Base-by-base conservation (phyloP, 2,888 invertebrate species). In the Branchellion lobata region DNA sequence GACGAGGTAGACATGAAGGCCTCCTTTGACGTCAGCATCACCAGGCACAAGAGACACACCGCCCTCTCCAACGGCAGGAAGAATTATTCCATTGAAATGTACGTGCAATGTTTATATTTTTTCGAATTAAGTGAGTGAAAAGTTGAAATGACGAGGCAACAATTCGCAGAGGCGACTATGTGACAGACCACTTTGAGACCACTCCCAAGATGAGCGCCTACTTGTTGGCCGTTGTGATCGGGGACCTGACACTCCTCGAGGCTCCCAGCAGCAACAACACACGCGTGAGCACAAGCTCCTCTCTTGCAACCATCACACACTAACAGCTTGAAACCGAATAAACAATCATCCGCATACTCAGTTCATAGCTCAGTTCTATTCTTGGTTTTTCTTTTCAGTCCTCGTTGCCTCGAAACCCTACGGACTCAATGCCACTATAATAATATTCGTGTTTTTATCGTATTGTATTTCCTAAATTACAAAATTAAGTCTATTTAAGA, bases 1-100 rank as follows among this genome's bases (percentile, higher is more conserved):
- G 81, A 81, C 51, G 81, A 81, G 65, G 81, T 81, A 2, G 78
- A 75, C 57, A 61, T 81, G 40, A 81, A 81, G 57, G 81, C 81
- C 1, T 81, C 81, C 1, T 81, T 81, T 69, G 77, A 81, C 65
- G 53, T 79, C 3, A 72, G 36, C 31, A 31, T 80, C 14, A 18
- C 47, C 8, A 36, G 80, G 18, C 68, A 57, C 21, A 18, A 14
- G 5, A 14, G 11, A 1, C 33, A 65, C 24, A 34, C 33, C n/a
- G 18, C 65, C 0, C 65, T 61, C 11, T 65, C 65, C 0, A 77
- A 77, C 29, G n/a, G 24, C 5, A 57, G 21, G 21, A 8, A 18
- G 21, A 18, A 5, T 24, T n/a, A 24, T n/a, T 18, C n/a, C n/a
- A 5, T 57, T n/a, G n/a, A 3, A 3, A 24, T n/a, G 61, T 57